These are phyloP conservation scores for Neoitamus cyanurus DNA, from an alignment of 2,888 invertebrate species.

Conservation along the genomic window DNA sequence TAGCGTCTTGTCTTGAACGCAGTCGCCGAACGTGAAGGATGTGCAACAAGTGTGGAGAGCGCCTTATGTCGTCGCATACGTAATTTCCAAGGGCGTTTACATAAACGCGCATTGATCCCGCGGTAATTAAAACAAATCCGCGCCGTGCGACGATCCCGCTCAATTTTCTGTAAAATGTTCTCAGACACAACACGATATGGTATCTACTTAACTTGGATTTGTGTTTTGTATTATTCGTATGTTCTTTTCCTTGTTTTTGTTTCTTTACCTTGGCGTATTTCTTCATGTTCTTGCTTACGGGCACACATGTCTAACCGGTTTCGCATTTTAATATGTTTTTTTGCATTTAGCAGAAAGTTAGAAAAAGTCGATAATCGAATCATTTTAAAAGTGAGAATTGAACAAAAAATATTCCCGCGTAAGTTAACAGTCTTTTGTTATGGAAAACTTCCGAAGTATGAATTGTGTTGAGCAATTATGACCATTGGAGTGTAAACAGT, in stretches of 20 bases:
- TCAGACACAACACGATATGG: neutral
- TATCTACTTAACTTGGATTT: neutral
- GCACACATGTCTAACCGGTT: slow-evolving; percentile 4
- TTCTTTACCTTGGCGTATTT: neutral
- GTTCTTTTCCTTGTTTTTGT: neutral
- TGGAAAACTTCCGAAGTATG: neutral
- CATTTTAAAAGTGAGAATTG: slow-evolving; percentile 6
- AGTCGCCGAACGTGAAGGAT: neutral
- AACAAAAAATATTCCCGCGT: neutral
- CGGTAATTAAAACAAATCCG: neutral
- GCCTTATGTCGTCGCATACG: neutral
- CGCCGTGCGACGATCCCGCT: neutral
- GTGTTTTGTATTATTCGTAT: neutral
- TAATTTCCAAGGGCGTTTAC: slow-evolving; percentile 9
- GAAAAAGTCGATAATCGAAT: neutral
- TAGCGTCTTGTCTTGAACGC: neutral
- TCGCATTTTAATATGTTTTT: neutral
- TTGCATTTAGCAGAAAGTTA: neutral
- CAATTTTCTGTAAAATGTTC: neutral
- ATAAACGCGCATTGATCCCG: neutral
- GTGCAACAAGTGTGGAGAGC: neutral
- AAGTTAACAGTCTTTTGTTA: neutral
- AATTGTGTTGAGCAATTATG: neutral
- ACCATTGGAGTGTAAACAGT: neutral
- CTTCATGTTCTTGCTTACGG: neutral